Evolutionary conservation across 2,888 invertebrate genomes (phyloP).

Genomic region (Operophtera brumata): DNA sequence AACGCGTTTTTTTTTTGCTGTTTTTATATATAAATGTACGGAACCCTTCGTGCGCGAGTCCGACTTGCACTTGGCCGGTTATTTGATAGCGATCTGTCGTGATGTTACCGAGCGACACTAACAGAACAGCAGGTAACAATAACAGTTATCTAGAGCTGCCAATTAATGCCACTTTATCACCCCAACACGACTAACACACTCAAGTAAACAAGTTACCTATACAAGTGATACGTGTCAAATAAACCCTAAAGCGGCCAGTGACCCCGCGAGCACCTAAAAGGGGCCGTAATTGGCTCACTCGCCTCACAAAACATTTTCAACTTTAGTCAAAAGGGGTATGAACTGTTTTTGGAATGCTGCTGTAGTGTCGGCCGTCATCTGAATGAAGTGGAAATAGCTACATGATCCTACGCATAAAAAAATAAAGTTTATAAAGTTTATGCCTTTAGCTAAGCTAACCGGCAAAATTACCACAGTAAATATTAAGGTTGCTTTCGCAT

Average conservation of each 20-base stretch:
- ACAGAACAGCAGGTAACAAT: too few relatives aligned
- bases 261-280: conserved; percentile 17
- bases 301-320: conserved; percentile 8
- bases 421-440: too few relatives aligned
- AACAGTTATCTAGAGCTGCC: neutral
- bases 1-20: too few relatives aligned
- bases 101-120: too few relatives aligned
- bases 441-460: too few relatives aligned
- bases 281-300: conserved; percentile 17
- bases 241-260: conserved; percentile 24
- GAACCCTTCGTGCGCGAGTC: too few relatives aligned
- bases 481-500: too few relatives aligned
- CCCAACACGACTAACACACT: neutral
- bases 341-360: neutral
- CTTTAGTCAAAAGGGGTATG: conserved; percentile 2
- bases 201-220: conserved; percentile 17
- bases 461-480: too few relatives aligned
- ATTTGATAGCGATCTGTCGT: too few relatives aligned
- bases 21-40: too few relatives aligned
- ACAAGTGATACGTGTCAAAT: conserved; percentile 25
- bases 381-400: conserved; percentile 3
- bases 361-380: neutral
- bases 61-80: too few relatives aligned
- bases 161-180: conserved; percentile 4
- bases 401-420: neutral